These are phyloP conservation scores for Drosophila anceps DNA, from an alignment of 2,888 invertebrate genomes.

Conservation along the genomic window DNA sequence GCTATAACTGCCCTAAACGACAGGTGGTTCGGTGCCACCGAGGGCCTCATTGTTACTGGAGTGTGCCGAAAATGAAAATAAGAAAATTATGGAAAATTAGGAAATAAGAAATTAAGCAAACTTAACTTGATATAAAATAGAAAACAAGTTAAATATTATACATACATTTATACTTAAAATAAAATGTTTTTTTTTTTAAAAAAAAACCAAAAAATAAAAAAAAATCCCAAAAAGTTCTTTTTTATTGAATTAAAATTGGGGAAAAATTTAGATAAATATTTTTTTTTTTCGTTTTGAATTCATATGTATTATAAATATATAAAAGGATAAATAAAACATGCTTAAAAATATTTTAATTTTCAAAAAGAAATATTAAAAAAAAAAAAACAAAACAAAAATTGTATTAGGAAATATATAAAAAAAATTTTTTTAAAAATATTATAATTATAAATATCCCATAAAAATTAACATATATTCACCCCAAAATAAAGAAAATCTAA, in stretches of 20 bases:
- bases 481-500: not conserved
- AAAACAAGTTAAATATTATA: not conserved
- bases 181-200: too few relatives aligned
- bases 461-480: not conserved
- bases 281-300: too few relatives aligned
- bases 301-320: too few relatives aligned
- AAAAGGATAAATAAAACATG: too few relatives aligned
- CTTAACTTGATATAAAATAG: slow-evolving; percentile 10
- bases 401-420: not conserved
- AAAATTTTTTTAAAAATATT: not conserved
- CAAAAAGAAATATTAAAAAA: not conserved
- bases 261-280: too few relatives aligned
- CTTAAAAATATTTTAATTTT: too few relatives aligned
- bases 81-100: slow-evolving; percentile 26
- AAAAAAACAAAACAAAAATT: not conserved
- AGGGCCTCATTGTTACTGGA: slow-evolving; percentile 76
- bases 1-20: slow-evolving; percentile 79
- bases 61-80: slow-evolving; percentile 45
- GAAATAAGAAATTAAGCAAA: slow-evolving; percentile 24
- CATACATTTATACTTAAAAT: slow-evolving; percentile 5
- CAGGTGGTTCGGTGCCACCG: slow-evolving; percentile 85
- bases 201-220: not conserved
- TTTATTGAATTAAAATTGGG: too few relatives aligned
- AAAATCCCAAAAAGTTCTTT: too few relatives aligned
- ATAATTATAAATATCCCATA: not conserved